Evolutionary conservation across 2,888 invertebrate genomes (phyloP).

Genomic region (Micropterix aruncella): DNA sequence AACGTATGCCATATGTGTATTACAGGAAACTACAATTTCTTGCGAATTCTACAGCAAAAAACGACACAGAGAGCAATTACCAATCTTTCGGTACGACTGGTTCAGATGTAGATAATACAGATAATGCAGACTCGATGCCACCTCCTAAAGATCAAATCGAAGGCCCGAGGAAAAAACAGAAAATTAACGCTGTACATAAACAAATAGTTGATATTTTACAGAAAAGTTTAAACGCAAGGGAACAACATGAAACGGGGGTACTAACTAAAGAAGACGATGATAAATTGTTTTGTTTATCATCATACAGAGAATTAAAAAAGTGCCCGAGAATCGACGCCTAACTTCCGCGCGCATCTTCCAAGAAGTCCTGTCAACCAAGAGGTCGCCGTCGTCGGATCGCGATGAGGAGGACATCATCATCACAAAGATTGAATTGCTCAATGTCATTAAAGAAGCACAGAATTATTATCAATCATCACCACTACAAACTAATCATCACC

Average conservation of each 20-base stretch:
- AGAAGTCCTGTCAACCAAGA: no score
- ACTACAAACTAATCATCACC: no score
- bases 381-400: no score
- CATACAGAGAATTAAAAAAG: slow-evolving; percentile 1
- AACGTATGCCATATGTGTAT: slow-evolving; percentile 7
- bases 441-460: no score
- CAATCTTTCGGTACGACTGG: no score
- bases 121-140: slow-evolving; percentile 6
- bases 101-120: slow-evolving; percentile 4
- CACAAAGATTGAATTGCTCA: no score
- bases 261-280: no score
- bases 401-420: no score
- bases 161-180: slow-evolving; percentile 3
- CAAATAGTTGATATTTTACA: slow-evolving; percentile 4
- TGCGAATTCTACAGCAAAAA: no score
- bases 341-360: no score
- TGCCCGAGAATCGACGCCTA: no score
- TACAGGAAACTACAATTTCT: slow-evolving; percentile 7
- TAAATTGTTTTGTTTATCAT: slow-evolving; percentile 7
- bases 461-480: no score
- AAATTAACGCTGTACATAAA: slow-evolving; percentile 6
- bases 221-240: slow-evolving; percentile 2
- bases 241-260: slow-evolving; percentile 5
- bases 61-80: slow-evolving; percentile 5
- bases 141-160: slow-evolving; percentile 5